Evolutionary conservation across 2,797 vertebrate genomes (phyloP).

Genomic region (Diplodus sargus): DNA sequence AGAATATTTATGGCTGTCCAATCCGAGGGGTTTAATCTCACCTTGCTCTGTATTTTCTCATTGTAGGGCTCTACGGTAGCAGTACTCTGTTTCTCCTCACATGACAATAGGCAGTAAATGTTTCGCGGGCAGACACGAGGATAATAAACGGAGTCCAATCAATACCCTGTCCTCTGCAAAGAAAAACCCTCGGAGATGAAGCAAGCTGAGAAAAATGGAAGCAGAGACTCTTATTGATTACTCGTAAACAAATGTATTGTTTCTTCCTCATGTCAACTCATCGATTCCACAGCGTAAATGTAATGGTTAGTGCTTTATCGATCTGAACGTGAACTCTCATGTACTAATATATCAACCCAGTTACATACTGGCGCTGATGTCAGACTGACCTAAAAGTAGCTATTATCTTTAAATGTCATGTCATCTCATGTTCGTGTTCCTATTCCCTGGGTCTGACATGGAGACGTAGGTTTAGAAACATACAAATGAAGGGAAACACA

Average conservation of each 20-base stretch:
- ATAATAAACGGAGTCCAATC: constrained; percentile 40
- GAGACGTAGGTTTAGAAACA: background rate
- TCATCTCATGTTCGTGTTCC: background rate
- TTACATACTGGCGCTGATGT: background rate
- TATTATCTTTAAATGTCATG: background rate
- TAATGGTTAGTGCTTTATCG: background rate
- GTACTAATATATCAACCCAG: background rate
- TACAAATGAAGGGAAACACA: background rate
- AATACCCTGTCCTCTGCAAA: constrained; percentile 36
- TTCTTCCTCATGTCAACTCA: constrained; percentile 8
- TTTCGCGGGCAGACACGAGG: constrained; percentile 22
- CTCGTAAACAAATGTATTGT: background rate
- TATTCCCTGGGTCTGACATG: background rate
- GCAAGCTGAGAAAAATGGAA: background rate
- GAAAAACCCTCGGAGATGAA: constrained; percentile 18
- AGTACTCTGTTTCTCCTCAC: constrained; percentile 2
- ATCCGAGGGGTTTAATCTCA: background rate
- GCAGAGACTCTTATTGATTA: constrained; percentile 29
- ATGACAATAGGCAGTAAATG: constrained; percentile 33
- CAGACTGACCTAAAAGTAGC: background rate
- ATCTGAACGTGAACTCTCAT: background rate
- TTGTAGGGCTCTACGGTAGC: background rate
- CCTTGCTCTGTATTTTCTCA: background rate
- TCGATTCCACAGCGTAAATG: background rate
- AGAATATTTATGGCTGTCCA: background rate